Evolutionary conservation across 2,113 vertebrate genomes (phyloP), one percentile per base, ranked within the genome.

Genomic region (Oceanites oceanicus): DNA sequence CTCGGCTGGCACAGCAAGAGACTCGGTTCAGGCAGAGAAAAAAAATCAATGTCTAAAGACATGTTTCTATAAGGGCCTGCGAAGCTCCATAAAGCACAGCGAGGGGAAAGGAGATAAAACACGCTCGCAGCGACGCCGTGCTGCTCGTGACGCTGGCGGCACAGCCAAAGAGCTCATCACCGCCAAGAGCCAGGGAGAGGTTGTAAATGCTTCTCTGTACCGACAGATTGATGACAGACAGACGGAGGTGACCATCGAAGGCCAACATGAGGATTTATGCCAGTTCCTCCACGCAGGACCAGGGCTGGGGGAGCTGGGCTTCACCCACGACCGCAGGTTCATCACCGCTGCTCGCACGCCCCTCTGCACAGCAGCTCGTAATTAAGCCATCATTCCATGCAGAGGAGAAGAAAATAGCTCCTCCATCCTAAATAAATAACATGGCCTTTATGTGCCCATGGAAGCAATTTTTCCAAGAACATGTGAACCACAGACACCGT

Each of bases 41-140:
- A 59, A 55, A 36, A 58, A 38, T 50, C 78, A 9, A 6, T 22
- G 82, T 15, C 78, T 72, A 32, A 82, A 25, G 58, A 23, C 2
- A 1, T 55, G 59, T 49, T 38, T 59, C 59, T 27, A 2, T 30
- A 44, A 62, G 20, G 71, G n/a, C 34, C 47, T 11, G 2, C 0
- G 4, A 70, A 42, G 56, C 49, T 63, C 75, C 75, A 8, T 22
- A n/a, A 55, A 62, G 74, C 47, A 14, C 49, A 49, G 62, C 2
- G 5, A 85, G 49, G 61, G n/a, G 29, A 74, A 30, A 32, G 70
- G 16, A 45, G 34, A 58, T 52, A 44, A 62, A 68, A 34, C 36
- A 10, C 15, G 0, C 49, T 58, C 9, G 0, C 9, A 47, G 72
- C 2, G 2, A 45, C 3, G 13, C 30, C 1, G 3, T 2, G 34